Base-by-base conservation (phyloP, 1,140 invertebrate species). In the Caenorhabditis latens region DNA sequence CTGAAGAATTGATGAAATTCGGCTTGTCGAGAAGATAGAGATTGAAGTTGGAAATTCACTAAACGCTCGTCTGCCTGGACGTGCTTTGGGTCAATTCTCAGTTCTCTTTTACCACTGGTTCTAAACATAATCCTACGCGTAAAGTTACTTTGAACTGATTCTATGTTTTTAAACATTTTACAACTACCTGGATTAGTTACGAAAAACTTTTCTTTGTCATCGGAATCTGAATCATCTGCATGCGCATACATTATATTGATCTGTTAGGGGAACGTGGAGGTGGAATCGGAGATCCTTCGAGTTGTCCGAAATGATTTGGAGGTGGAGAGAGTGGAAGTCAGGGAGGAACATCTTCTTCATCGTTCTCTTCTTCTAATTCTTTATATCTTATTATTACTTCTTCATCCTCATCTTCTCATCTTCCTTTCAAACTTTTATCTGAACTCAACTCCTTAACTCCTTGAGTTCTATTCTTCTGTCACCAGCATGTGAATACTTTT, bases 221-320 rank as follows among this genome's bases (percentile, higher is more conserved):
- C 46, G 4, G 71, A 79, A 50, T 79, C 71, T 19, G 71, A 79
- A 79, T 79, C 71, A 79, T 79, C 71, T 50, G 71, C 71, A 79
- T 79, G 50, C 9, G 71, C 71, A 53, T 79, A 79, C 71, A 79
- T 79, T 46, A 79, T 50, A n/a, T n/a, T n/a, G 71, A 79, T 79
- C 21, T 79, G 50, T n/a, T 24, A 46, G 71, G 71, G 0, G 71
- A 79, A 79, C 71, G 71, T 32, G 71, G 71, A 24, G 71, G 71
- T 79, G 71, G 46, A 24, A 79, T 79, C 9, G 71, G 71, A 19
- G 71, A 79, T 2, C 71, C 71, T 48, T 48, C 71, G 3, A 79
- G 11, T 13, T 79, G 71, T 13, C 71, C 71, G 14, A 53, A 79
- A 9, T 50, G 71, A 13, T 79, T 79, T 79, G 71, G 71, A 24